A percentile compares a stretch with the other conserved stretches of the same genome.
Conservation (phyloP, 2,888 invertebrate genomes). For the Deilephila porcellus region DNA sequence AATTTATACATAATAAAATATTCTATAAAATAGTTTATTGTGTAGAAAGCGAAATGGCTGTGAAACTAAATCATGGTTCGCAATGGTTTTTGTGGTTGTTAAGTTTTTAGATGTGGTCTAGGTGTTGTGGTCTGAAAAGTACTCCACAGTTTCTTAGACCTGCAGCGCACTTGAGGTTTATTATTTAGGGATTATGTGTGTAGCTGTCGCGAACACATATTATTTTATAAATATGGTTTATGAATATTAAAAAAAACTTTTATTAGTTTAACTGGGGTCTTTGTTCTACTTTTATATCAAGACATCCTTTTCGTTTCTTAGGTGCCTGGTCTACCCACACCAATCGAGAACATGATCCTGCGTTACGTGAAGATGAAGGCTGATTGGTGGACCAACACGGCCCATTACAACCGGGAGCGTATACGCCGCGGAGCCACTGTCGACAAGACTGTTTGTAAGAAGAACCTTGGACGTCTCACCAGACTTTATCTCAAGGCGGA, state of each 20-base stretch:
- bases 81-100: too few species aligned
- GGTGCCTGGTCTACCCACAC: slow-evolving; percentile 99
- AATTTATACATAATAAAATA: too few species aligned
- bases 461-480: slow-evolving; percentile 99
- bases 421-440: slow-evolving; percentile 99
- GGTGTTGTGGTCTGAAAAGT: too few species aligned
- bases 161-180: too few species aligned
- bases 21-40: background rate
- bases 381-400: slow-evolving; percentile 99
- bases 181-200: too few species aligned
- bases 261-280: background rate
- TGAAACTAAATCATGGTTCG: too few species aligned
- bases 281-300: background rate
- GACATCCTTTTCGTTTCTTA: slow-evolving; percentile 47
- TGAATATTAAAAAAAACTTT: too few species aligned
- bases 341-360: slow-evolving; percentile 99
- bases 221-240: too few species aligned
- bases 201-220: too few species aligned
- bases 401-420: slow-evolving; percentile 99
- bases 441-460: slow-evolving; percentile 99
- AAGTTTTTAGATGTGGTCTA: too few species aligned
- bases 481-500: slow-evolving; percentile 98
- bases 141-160: too few species aligned
- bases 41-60: too few species aligned
- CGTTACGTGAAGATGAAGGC: slow-evolving; percentile 99